A percentile compares a stretch with the other conserved stretches of the same genome.
These are phyloP conservation scores for Psophia crepitans DNA, from an alignment of 2,113 vertebrate genomes.

Conservation along the genomic window DNA sequence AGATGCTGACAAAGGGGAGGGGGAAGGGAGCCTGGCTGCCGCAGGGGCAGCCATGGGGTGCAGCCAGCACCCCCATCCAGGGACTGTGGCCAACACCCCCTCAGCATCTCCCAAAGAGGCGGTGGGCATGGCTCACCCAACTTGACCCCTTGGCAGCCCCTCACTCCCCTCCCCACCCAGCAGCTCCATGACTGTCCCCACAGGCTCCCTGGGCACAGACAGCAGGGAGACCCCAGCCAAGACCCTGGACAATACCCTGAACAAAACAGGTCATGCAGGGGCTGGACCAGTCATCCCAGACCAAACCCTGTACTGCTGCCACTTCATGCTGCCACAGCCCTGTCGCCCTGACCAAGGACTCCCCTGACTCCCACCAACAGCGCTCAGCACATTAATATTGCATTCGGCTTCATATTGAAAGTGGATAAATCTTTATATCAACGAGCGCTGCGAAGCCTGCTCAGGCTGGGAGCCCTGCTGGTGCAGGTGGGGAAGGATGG, in stretches of 20 bases:
- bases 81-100: background rate
- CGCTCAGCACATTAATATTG: background rate
- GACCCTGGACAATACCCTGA: too few species aligned
- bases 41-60: background rate
- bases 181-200: background rate
- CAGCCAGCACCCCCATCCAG: background rate
- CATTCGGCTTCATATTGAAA: background rate
- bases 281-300: background rate
- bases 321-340: background rate
- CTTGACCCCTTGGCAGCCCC: accelerated
- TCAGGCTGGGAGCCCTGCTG: background rate
- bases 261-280: accelerated
- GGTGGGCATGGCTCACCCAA: accelerated
- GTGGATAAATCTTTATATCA: conserved; percentile 22
- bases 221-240: background rate
- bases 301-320: accelerated
- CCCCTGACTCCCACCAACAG: background rate
- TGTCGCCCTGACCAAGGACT: background rate
- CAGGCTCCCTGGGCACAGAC: background rate
- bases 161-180: accelerated
- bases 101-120: background rate
- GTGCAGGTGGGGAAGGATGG: background rate
- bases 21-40: conserved; percentile 37
- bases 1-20: conserved; percentile 49
- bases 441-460: accelerated